Evolutionary conservation across 2,888 invertebrate species (phyloP), one percentile per base, ranked within the genome.

Genomic region (Stratiomys singularior): DNA sequence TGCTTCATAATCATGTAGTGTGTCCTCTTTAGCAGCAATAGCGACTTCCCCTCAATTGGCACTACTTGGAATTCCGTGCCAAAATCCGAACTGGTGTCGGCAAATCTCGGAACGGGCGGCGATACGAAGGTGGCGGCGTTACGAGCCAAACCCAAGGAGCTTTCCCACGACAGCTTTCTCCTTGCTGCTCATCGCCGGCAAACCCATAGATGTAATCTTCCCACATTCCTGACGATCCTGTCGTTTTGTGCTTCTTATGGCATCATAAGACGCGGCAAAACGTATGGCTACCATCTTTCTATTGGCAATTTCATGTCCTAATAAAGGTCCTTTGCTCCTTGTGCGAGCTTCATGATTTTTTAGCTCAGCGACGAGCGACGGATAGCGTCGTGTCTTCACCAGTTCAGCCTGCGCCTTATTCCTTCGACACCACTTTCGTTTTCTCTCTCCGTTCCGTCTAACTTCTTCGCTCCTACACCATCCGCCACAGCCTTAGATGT

Each of bases 1-100:
- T 74, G 74, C 74, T 74, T 74, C 74, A 58, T 58, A 74, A 60
- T 74, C 74, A 74, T 74, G 58, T 58, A 58, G 74, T 30, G 18
- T 30, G 74, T 74, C 74, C 67, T 44, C 15, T 67, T 67, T 67
- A 21, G 37, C 11, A n/a, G 64, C 27, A 52, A 5, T 52, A 15
- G 52, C 52, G 18, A 18, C 15, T 37, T 37, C 37, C 9, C 37
- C 37, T 37, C 37, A 9, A 9, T 3, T 37, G 5, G 5, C 37
- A 37, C 28, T 13, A 58, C 27, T 63, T 27, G 25, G 63, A 15
- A 30, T 11, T n/a, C 66, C 37, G 13, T 64, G 9, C 27, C 21
- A 37, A n/a, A 66, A 18, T 37, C 66, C n/a, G 27, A 63, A 18
- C 37, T 9, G 5, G 7, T 27, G 18, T 66, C 66, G 66, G 28